Base-by-base conservation (phyloP, 1,140 invertebrate genomes). In the Mylabris phalerata region DNA sequence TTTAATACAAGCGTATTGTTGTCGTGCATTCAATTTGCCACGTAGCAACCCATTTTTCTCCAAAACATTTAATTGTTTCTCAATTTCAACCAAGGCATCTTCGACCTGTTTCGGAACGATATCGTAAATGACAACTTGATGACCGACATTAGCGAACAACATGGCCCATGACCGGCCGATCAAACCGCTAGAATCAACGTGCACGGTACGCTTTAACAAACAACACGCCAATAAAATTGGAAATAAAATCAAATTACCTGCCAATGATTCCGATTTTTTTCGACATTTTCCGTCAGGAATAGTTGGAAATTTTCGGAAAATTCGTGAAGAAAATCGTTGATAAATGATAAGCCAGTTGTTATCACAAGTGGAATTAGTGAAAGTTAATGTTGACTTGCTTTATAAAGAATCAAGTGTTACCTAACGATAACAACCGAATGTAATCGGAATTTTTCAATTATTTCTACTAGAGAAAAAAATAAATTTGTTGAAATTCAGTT, bases 151-250 rank as follows among this genome's bases (percentile, higher is more conserved):
- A 0, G 92, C 92, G 76, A 95, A 98, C 3, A 98, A 75, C 93
- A 98, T 96, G 0, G 93, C 86, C 92, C 93, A 98, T 67, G 92
- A 95, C 50, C 88, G 82, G 6, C 94, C 95, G 61, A 98, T 95
- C 19, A 97, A 76, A 3, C 95, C 95, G 75, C 94, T 95, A 50
- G n/a, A 52, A 52, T 24, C 2, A 42, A 42, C 41, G 3, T 11
- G 41, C 3, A 11, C 9, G 11, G 3, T 5, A 3, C 9, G 11
- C 41, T 42, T 42, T 42, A 10, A n/a, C 5, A 42, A 10, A n/a
- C 0, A 42, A 50, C 24, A n/a, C 19, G 7, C 13, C 6, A 48
- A 32, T 50, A 3, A 38, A 57, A 48, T 57, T 32, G 26, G 26
- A 6, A 50, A 41, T 9, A 50, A 57, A 49, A 41, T 39, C n/a